These are phyloP conservation scores for Karalla daura DNA, from an alignment of 2,797 vertebrate genomes.

Conservation along the genomic window DNA sequence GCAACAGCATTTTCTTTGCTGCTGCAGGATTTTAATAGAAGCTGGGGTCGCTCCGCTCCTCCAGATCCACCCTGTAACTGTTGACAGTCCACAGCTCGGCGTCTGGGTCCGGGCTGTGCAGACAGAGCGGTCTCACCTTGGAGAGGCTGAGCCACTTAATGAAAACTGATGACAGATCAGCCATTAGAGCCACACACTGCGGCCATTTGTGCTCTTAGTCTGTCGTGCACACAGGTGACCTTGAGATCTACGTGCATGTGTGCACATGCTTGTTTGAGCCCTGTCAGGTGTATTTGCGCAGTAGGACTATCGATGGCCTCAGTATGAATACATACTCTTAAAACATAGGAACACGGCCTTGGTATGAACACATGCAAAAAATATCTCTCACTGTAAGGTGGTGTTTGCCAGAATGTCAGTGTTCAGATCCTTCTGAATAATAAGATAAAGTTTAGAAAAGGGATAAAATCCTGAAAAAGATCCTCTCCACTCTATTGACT, in stretches of 20 bases:
- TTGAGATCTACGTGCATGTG: constrained; percentile 43
- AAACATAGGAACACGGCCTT: no score
- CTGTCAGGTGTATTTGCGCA: constrained; percentile 40
- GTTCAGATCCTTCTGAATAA: no score
- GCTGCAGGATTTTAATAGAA: constrained; percentile 39
- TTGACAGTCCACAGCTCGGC: background rate
- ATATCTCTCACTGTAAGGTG: no score
- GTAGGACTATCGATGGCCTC: background rate
- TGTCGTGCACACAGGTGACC: constrained; percentile 57
- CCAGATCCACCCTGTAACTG: constrained; percentile 14
- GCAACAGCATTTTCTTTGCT: constrained; percentile 23
- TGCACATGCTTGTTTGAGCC: constrained; percentile 25
- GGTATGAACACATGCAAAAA: no score
- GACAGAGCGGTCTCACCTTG: constrained; percentile 59
- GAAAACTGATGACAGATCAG: constrained; percentile 75
- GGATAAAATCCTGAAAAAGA: background rate
- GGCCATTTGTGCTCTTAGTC: constrained; percentile 57
- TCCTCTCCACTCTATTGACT: no score
- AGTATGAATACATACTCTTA: background rate
- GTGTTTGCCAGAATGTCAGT: no score
- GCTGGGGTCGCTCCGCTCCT: constrained; percentile 28
- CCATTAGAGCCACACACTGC: constrained; percentile 61
- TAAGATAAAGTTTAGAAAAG: background rate
- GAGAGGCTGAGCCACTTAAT: constrained; percentile 58
- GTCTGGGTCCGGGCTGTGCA: constrained; percentile 33